Conservation (phyloP, 2,888 invertebrate genomes). For the Eristalis tenax region DNA sequence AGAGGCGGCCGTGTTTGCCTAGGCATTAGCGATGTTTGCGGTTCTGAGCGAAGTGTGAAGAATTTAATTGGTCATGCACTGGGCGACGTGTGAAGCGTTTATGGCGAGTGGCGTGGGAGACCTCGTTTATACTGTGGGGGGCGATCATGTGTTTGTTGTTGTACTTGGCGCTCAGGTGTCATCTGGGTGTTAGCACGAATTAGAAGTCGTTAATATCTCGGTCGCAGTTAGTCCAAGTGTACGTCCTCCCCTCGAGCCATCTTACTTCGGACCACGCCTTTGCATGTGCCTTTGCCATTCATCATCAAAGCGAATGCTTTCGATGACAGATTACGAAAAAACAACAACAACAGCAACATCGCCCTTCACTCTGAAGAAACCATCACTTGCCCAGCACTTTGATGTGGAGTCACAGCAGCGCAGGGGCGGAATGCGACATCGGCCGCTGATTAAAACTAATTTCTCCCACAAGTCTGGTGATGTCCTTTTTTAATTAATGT, state of each 20-base stretch:
- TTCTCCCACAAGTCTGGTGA: constrained; percentile 27
- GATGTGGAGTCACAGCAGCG: neutral
- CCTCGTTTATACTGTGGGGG: neutral
- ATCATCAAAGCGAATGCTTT: neutral
- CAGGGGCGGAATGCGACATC: neutral
- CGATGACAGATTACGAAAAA: neutral
- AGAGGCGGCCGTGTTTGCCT: constrained; percentile 31
- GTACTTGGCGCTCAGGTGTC: neutral
- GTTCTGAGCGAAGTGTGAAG: constrained; percentile 34
- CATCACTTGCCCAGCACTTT: neutral
- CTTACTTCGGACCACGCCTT: no score
- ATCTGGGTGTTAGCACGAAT: neutral
- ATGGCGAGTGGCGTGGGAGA: neutral
- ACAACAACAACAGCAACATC: neutral
- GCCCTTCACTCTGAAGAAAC: neutral
- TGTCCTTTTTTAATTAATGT: constrained; percentile 54
- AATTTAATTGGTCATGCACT: constrained; percentile 50
- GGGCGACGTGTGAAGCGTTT: neutral
- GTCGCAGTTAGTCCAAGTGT: no score
- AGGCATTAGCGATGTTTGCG: constrained; percentile 65
- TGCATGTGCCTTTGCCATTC: no score
- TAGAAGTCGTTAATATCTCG: neutral
- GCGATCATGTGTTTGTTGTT: neutral
- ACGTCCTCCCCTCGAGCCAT: no score
- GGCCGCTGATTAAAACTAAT: constrained; percentile 46